phyloP scores from a whole-genome alignment of 2,113 vertebrate genomes.

The Sapayoa aenigma region DNA sequence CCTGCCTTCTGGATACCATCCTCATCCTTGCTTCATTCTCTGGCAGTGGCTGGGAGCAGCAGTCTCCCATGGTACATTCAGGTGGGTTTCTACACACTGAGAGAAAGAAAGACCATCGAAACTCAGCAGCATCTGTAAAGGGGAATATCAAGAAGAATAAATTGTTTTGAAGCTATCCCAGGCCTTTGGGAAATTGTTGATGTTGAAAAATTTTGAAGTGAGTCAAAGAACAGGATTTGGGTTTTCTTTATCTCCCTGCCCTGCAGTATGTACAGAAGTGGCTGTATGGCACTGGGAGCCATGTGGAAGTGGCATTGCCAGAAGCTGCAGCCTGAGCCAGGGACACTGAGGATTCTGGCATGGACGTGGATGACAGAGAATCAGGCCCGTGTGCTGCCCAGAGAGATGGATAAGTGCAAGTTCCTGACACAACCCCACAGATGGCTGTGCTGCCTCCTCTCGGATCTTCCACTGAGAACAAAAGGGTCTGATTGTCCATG shows the following conservation, averaged over 20 bases:
- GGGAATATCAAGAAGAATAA: neutral
- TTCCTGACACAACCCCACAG: neutral
- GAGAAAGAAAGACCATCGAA: neutral
- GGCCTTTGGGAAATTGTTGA: neutral
- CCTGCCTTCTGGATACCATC: neutral
- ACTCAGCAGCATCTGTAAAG: neutral
- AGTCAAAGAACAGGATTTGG: neutral
- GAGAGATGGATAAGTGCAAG: neutral
- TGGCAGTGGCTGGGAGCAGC: neutral
- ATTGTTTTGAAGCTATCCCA: neutral
- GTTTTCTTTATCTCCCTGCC: neutral
- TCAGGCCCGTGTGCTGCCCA: neutral
- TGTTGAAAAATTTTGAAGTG: neutral
- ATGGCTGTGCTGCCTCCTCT: neutral
- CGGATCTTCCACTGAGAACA: neutral
- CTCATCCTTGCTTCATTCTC: neutral
- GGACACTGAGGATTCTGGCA: rapidly evolving
- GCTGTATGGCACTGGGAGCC: rapidly evolving
- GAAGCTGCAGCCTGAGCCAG: neutral
- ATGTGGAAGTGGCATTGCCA: rapidly evolving
- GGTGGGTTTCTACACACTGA: neutral
- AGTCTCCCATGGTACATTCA: neutral
- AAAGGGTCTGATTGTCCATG: neutral
- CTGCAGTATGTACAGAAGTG: rapidly evolving
- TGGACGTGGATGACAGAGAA: neutral